phyloP scores from a whole-genome alignment of 1,140 invertebrate genomes.

The Meteorus sp. region DNA sequence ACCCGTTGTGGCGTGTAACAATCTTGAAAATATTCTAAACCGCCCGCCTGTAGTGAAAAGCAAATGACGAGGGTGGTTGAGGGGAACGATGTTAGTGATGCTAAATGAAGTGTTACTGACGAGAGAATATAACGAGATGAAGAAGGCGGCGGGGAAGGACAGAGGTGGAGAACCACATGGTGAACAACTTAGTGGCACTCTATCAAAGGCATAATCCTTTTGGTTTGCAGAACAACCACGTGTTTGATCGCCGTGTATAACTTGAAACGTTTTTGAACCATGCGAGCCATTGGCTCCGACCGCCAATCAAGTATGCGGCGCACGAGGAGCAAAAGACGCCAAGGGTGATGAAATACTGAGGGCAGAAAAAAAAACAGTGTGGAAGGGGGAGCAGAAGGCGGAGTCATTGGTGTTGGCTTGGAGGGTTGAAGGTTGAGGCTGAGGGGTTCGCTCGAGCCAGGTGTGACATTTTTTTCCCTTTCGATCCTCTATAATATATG shows the following conservation, averaged over 20 bases:
- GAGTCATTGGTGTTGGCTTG: no score
- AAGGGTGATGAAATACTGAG: no score
- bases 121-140: not conserved
- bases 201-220: slow-evolving; percentile 20
- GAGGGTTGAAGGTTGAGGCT: no score
- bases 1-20: slow-evolving; percentile 21
- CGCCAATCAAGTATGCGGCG: not conserved
- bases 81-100: no score
- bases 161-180: not conserved
- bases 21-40: slow-evolving; percentile 5
- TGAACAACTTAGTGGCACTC: not conserved
- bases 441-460: no score
- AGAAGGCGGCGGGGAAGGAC: not conserved
- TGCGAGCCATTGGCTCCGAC: not conserved
- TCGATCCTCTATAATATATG: no score
- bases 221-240: slow-evolving; percentile 11
- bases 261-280: not conserved
- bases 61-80: not conserved
- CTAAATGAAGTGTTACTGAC: no score
- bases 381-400: no score
- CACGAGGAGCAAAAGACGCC: not conserved
- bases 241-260: slow-evolving; percentile 19
- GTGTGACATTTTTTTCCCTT: no score
- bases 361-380: no score
- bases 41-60: not conserved